Base-by-base conservation (phyloP, 2,113 vertebrate species). In the Crocuta crocuta region DNA sequence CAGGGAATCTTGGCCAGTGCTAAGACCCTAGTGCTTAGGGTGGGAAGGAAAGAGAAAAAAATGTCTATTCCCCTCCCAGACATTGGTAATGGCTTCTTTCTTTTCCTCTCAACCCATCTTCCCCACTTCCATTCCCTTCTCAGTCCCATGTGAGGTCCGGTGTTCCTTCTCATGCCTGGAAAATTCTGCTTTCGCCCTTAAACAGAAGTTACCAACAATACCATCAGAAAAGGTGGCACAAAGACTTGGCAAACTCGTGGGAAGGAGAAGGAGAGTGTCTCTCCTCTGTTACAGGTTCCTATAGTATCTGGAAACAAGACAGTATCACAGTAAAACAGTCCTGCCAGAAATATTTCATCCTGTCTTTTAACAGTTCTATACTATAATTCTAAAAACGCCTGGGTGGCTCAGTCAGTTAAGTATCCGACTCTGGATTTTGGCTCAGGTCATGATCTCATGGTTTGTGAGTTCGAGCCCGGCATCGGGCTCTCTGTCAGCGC, bases 111-210 rank as follows among this genome's bases (percentile, higher is more conserved):
- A 73, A 19, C 71, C 43, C 39, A 2, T 21, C 50, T 80, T 80
- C 33, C 12, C 45, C 61, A 31, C 7, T 24, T 48, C 39, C 45
- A 1, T 63, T 50, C 66, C 23, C 26, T 85, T 97, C 89, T 61
- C 8, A 66, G 53, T 86, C 73, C 6, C 11, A 7, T 0, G 31
- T 61, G 17, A 17, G 66, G 82, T 48, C 94, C 58, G 1, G 16
- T 66, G 33, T 84, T 21, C 89, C 79, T 71, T 95, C 74, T 79
- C 61, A 33, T 53, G 13, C 70, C 88, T 90, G n/a, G 58, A 78
- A 96, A 92, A 66, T 90, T 90, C 71, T 84, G 19, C 16, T 87
- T 66, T 93, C 89, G 13, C 92, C 84, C 71, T 87, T 95, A 87
- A 92, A 55, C 73, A 79, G 35, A 81, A 83, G 63, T 71, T 66